These are phyloP conservation scores for Congeria kusceri DNA, from an alignment of 2,888 invertebrate genomes.

Conservation along the genomic window DNA sequence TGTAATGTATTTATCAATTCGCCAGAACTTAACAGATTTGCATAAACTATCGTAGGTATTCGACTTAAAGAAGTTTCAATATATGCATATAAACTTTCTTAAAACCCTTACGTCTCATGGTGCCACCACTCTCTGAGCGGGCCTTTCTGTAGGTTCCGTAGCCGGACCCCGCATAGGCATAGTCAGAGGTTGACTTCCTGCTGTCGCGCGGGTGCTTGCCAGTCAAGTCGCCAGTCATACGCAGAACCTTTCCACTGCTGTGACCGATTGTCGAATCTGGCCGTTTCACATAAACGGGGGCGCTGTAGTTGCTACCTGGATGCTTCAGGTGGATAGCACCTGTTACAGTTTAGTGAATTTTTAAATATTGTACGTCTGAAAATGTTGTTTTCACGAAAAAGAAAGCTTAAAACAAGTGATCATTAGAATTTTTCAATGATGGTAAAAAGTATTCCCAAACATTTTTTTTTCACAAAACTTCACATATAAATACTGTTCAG, in stretches of 20 bases:
- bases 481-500: too few species aligned
- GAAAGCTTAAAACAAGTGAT: too few species aligned
- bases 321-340: slow-evolving; percentile 77
- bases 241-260: slow-evolving; percentile 72
- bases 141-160: slow-evolving; percentile 64
- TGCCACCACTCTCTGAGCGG: slow-evolving; percentile 71
- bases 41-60: too few species aligned
- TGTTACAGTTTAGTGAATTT: slow-evolving; percentile 29
- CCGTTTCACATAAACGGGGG: slow-evolving; percentile 71
- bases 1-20: too few species aligned
- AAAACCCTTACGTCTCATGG: slow-evolving; percentile 74
- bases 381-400: too few species aligned
- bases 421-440: too few species aligned
- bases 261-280: slow-evolving; percentile 66
- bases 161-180: slow-evolving; percentile 64
- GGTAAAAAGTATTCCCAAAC: too few species aligned
- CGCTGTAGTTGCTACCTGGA: slow-evolving; percentile 77
- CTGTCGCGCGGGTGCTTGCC: slow-evolving; percentile 73
- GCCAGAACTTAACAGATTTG: too few species aligned
- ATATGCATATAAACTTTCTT: slow-evolving; percentile 16
- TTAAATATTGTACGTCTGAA: too few species aligned
- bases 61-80: too few species aligned
- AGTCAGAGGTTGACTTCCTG: slow-evolving; percentile 74
- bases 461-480: too few species aligned
- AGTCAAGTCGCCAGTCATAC: slow-evolving; percentile 78